phyloP scores from a whole-genome alignment of 2,888 invertebrate species.

The Parnassius orleans region DNA sequence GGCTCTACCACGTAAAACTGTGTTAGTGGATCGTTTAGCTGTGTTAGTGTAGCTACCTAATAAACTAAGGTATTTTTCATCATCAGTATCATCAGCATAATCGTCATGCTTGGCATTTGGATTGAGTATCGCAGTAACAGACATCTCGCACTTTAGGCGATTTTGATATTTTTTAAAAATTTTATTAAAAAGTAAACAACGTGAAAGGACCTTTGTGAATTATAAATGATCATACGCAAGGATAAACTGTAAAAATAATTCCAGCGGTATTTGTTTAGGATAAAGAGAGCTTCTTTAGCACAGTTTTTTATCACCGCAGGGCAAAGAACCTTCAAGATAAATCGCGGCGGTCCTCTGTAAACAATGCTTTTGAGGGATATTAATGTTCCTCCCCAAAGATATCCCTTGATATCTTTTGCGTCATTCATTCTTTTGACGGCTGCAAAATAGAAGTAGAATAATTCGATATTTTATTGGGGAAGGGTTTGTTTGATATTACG shows the following conservation, averaged over 20 bases:
- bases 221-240: conserved; percentile 14
- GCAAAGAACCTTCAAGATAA: conserved; percentile 23
- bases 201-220: no score
- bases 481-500: conserved; percentile 17
- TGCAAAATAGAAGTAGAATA: conserved; percentile 20
- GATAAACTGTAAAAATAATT: conserved; percentile 19
- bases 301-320: conserved; percentile 22
- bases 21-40: no score
- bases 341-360: conserved; percentile 22
- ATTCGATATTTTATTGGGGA: conserved; percentile 17
- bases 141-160: no score
- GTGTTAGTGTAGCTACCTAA: no score
- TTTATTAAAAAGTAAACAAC: no score
- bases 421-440: conserved; percentile 27
- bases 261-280: conserved; percentile 22
- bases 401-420: conserved; percentile 24
- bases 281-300: conserved; percentile 12
- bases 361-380: conserved; percentile 28
- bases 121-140: no score
- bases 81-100: no score
- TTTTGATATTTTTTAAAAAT: no score
- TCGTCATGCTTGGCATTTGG: no score
- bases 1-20: no score
- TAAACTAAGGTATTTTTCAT: no score
- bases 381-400: conserved; percentile 20